These are phyloP conservation scores for Tiaroga cobitis DNA, from an alignment of 2,797 vertebrate species.

Conservation along the genomic window DNA sequence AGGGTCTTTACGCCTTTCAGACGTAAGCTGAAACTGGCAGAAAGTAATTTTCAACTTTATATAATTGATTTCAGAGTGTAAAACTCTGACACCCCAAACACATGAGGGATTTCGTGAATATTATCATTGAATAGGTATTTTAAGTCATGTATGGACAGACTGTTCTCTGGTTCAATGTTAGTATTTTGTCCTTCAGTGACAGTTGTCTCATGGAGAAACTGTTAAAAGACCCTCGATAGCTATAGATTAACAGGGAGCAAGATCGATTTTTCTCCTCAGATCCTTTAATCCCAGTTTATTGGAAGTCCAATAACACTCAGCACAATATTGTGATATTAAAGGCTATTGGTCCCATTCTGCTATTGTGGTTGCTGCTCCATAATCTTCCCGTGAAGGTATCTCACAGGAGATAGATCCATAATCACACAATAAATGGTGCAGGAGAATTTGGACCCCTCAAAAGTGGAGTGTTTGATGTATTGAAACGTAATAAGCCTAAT, in stretches of 20 bases:
- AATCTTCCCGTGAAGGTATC: slow-evolving; percentile 31
- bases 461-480: slow-evolving; percentile 26
- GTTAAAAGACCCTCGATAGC: slow-evolving; percentile 27
- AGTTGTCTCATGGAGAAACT: slow-evolving; percentile 6
- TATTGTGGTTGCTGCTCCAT: slow-evolving; percentile 9
- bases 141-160: slow-evolving; percentile 4
- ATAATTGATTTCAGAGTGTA: slow-evolving; percentile 58
- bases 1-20: slow-evolving; percentile 38
- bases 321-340: slow-evolving; percentile 38
- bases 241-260: slow-evolving; percentile 16
- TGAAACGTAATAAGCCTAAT: slow-evolving; percentile 49
- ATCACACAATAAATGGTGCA: slow-evolving; percentile 6
- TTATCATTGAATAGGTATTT: slow-evolving; percentile 4
- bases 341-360: slow-evolving; percentile 21
- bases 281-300: slow-evolving; percentile 49
- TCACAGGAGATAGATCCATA: slow-evolving; percentile 10
- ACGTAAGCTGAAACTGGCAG: slow-evolving; percentile 42
- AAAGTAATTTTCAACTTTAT: slow-evolving; percentile 67
- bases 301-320: slow-evolving; percentile 17
- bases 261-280: slow-evolving; percentile 41
- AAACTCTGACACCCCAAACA: slow-evolving; percentile 24
- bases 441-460: slow-evolving; percentile 20
- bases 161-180: background rate
- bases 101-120: slow-evolving; percentile 38
- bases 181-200: slow-evolving; percentile 10